Percentiles rank a stretch among this genome's conserved stretches.
These are phyloP conservation scores for Oryzias javanicus DNA, from an alignment of 2,113 vertebrate genomes.

Conservation along the genomic window DNA sequence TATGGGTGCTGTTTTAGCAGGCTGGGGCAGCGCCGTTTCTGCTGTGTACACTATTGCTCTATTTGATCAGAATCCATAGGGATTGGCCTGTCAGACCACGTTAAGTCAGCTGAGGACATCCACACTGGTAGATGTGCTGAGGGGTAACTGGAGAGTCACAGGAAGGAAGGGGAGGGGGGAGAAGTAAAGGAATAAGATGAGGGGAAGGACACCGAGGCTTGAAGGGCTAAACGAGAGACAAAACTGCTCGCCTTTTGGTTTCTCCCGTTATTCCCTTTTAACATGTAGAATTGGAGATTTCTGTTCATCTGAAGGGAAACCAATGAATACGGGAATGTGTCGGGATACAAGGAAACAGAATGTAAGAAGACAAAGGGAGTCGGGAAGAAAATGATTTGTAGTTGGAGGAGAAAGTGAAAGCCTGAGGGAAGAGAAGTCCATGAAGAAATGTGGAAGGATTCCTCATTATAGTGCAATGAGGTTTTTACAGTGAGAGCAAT, in stretches of 20 bases:
- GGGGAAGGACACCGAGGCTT: slow-evolving; percentile 5
- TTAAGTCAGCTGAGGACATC: slow-evolving; percentile 62
- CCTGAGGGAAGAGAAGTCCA: not conserved
- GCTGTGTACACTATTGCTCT: slow-evolving; percentile 65
- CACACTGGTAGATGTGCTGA: slow-evolving; percentile 62
- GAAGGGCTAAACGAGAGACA: not conserved
- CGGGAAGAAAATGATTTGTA: not conserved
- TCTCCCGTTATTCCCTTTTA: not conserved
- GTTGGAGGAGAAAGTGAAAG: slow-evolving; percentile 2
- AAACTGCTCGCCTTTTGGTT: not conserved
- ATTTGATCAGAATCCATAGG: slow-evolving; percentile 74
- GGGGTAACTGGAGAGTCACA: slow-evolving; percentile 51
- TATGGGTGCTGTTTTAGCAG: slow-evolving; percentile 59
- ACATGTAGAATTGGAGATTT: not conserved
- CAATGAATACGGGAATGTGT: not conserved
- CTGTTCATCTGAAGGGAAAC: not conserved
- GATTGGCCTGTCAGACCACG: slow-evolving; percentile 64
- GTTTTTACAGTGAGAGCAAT: no score
- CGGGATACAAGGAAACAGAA: not conserved
- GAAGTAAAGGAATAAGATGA: slow-evolving; percentile 13
- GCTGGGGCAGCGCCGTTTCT: slow-evolving; percentile 53
- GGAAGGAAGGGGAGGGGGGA: slow-evolving; percentile 14
- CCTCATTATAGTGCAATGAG: no score
- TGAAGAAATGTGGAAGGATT: slow-evolving; percentile 3
- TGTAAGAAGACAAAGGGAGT: slow-evolving; percentile 7